A percentile compares a stretch with the other conserved stretches of the same genome.
Evolutionary conservation across 2,113 vertebrate species (phyloP).

Genomic region (Sus scrofa): T2T-Sscrofa CM000830.6:129874001-129874500

Average conservation of each 20-base stretch:
- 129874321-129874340: constrained; percentile 47
- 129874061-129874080: not conserved
- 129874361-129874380: not conserved
- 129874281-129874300: constrained; percentile 20
- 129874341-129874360: constrained; percentile 49
- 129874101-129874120: not conserved
- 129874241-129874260: not conserved
- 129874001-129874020: not conserved
- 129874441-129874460: constrained; percentile 45
- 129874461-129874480: not conserved
- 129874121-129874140: not conserved
- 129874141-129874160: not conserved
- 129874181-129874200: not conserved
- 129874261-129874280: not conserved
- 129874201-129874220: not conserved
- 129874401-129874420: not conserved
- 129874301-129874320: constrained; percentile 37
- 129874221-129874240: not conserved
- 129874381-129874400: constrained; percentile 24
- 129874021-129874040: not conserved
- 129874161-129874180: not conserved
- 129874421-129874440: constrained; percentile 56
- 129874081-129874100: not conserved
- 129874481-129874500: not conserved
- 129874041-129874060: not conserved